These are phyloP conservation scores for Pseudobourletiella spinata DNA, from an alignment of 1,140 invertebrate species.

Conservation along the genomic window DNA sequence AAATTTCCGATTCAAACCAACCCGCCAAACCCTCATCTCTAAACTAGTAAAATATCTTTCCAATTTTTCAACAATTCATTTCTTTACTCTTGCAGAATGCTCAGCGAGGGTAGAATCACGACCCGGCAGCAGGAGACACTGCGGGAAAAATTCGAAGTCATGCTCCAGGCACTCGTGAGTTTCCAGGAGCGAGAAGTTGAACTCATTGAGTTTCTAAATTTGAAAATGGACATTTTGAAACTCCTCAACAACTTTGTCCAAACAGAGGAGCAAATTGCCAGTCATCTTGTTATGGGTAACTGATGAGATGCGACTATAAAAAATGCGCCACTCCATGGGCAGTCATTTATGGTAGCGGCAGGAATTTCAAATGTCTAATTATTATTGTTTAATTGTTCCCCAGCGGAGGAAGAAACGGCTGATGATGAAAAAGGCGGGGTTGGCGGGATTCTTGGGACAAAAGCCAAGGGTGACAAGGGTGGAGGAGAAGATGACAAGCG, in stretches of 20 bases:
- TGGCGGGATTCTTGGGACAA: background rate
- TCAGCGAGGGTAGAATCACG: constrained; percentile 21
- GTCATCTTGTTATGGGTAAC: background rate
- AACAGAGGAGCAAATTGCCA: constrained; percentile 5
- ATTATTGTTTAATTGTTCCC: too few relatives aligned
- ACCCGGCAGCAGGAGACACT: constrained; percentile 16
- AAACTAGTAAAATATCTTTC: background rate
- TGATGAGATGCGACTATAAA: too few relatives aligned
- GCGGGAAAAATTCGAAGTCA: constrained; percentile 24
- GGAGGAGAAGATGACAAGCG: background rate
- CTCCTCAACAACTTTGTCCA: constrained; percentile 21
- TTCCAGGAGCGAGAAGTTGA: constrained; percentile 33
- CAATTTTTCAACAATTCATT: too few relatives aligned
- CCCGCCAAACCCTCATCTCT: too few relatives aligned
- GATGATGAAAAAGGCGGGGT: background rate
- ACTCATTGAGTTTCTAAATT: constrained; percentile 17
- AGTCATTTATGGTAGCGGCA: too few relatives aligned
- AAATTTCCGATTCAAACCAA: too few relatives aligned
- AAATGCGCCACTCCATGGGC: background rate
- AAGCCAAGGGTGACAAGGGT: background rate
- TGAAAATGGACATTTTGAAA: constrained; percentile 25
- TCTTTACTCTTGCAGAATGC: constrained; percentile 4
- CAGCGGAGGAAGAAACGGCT: background rate
- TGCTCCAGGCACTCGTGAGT: constrained; percentile 32
- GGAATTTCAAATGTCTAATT: too few relatives aligned